A percentile compares a stretch with the other conserved stretches of the same genome.
Conservation (phyloP, 2,797 vertebrate genomes). For the Sebastes taczanowskii region DNA sequence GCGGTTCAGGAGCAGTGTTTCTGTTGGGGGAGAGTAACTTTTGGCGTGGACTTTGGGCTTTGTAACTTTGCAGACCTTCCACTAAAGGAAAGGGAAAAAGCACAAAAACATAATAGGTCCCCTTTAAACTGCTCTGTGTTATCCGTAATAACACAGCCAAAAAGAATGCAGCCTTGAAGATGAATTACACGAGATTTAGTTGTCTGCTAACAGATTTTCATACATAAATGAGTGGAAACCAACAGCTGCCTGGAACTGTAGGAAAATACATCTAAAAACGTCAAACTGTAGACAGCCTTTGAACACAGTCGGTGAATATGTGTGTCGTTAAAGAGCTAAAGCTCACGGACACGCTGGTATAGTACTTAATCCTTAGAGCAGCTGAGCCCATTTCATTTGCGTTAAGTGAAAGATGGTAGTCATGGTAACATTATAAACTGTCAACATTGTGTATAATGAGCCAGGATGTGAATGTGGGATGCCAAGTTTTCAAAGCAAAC, state of each 20-base stretch:
- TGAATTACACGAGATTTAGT: background rate
- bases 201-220: background rate
- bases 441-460: background rate
- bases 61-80: too few relatives aligned
- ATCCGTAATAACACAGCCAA: background rate
- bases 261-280: background rate
- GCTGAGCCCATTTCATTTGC: background rate
- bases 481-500: background rate
- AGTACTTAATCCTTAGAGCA: background rate
- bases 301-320: background rate
- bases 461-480: background rate
- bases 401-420: background rate
- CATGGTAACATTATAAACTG: background rate
- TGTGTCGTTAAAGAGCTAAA: background rate
- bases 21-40: too few relatives aligned
- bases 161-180: background rate
- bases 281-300: background rate
- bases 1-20: too few relatives aligned
- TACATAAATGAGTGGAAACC: background rate
- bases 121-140: background rate
- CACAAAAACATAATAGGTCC: too few relatives aligned
- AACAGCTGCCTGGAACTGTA: background rate
- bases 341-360: background rate
- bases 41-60: too few relatives aligned
- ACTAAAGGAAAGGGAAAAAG: too few relatives aligned